phyloP scores from a whole-genome alignment of 1,140 invertebrate genomes.

The Dendrolimus punctatus region DNA sequence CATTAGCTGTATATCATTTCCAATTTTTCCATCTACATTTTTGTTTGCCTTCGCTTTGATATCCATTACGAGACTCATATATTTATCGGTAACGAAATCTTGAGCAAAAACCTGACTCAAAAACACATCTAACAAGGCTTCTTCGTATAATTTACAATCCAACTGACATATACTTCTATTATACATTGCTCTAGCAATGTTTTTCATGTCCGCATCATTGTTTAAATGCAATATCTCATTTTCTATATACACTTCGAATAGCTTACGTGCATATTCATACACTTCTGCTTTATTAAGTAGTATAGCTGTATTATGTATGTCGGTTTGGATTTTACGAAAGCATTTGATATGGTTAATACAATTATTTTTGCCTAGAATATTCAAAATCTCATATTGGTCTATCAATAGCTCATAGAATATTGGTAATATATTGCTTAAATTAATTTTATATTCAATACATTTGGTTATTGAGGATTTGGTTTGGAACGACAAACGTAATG shows the following conservation, averaged over 20 bases:
- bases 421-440: slow-evolving; percentile 20
- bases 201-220: slow-evolving; percentile 26
- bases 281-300: slow-evolving; percentile 31
- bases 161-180: slow-evolving; percentile 58
- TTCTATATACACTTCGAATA: slow-evolving; percentile 47
- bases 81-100: slow-evolving; percentile 35
- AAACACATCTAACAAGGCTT: slow-evolving; percentile 41
- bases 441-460: slow-evolving; percentile 15
- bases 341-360: slow-evolving; percentile 42
- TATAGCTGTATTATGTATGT: slow-evolving; percentile 50
- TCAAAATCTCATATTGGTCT: slow-evolving; percentile 37
- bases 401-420: slow-evolving; percentile 24
- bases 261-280: slow-evolving; percentile 40
- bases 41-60: slow-evolving; percentile 48
- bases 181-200: slow-evolving; percentile 48
- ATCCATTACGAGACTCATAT: slow-evolving; percentile 54
- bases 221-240: slow-evolving; percentile 34
- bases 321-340: slow-evolving; percentile 41
- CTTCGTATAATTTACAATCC: slow-evolving; percentile 32
- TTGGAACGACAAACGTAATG: slow-evolving; percentile 38
- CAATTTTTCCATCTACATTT: slow-evolving; percentile 12
- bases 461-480: slow-evolving; percentile 32
- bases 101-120: slow-evolving; percentile 42
- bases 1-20: slow-evolving; percentile 31
- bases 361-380: slow-evolving; percentile 20